Conservation (phyloP, 2,888 invertebrate genomes). For the Dynastes tityus region DNA sequence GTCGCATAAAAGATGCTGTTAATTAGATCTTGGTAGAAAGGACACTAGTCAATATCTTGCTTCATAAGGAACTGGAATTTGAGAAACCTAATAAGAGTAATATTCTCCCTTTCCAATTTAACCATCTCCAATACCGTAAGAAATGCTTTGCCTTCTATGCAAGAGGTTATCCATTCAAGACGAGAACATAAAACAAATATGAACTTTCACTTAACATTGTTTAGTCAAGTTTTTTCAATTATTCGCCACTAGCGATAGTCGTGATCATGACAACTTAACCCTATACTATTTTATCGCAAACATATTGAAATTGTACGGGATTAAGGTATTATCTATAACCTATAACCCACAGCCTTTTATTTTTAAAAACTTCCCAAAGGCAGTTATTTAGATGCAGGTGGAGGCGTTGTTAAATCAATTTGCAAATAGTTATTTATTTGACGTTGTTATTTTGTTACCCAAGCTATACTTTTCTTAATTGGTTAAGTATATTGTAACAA, state of each 20-base stretch:
- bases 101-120: no score
- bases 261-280: neutral
- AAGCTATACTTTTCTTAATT: no score
- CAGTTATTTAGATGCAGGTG: neutral
- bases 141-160: no score
- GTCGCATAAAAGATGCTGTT: no score
- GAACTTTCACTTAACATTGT: neutral
- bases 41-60: no score
- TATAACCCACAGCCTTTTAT: neutral
- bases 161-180: neutral
- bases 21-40: no score
- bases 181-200: neutral
- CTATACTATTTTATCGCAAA: neutral
- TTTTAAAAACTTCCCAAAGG: neutral
- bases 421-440: conserved; percentile 16
- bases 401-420: conserved; percentile 27
- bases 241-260: neutral
- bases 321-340: conserved; percentile 16
- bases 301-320: conserved; percentile 5
- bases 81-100: no score
- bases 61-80: no score
- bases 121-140: no score
- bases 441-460: neutral
- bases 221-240: neutral
- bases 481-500: no score